phyloP scores from a whole-genome alignment of 1,140 invertebrate genomes.

The Zaprionus ghesquierei region DNA sequence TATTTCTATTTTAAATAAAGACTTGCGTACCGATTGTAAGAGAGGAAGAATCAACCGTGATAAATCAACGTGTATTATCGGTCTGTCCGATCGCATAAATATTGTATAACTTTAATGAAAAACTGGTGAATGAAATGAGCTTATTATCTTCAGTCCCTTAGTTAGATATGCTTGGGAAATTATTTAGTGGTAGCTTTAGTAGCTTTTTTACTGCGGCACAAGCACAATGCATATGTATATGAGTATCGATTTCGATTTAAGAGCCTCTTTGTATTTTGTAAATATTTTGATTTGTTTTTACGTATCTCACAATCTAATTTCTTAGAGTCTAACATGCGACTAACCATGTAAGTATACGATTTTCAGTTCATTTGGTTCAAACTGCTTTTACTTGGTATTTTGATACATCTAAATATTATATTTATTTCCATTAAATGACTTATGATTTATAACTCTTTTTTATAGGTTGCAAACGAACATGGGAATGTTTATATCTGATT shows the following conservation, averaged over 20 bases:
- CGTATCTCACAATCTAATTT: slow-evolving; percentile 65
- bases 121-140: slow-evolving; percentile 1
- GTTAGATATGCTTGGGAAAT: background rate
- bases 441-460: slow-evolving; percentile 33
- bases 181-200: slow-evolving; percentile 9
- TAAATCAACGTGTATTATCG: slow-evolving; percentile 5
- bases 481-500: slow-evolving; percentile 58
- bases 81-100: slow-evolving; percentile 40
- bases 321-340: slow-evolving; percentile 77
- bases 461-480: slow-evolving; percentile 54
- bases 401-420: background rate
- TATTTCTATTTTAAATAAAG: slow-evolving; percentile 6
- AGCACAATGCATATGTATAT: slow-evolving; percentile 33
- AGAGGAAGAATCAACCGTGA: slow-evolving; percentile 10
- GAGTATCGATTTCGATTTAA: slow-evolving; percentile 2
- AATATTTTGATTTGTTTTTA: slow-evolving; percentile 53
- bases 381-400: background rate
- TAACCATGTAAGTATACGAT: slow-evolving; percentile 77
- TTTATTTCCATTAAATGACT: background rate
- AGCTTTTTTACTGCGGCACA: slow-evolving; percentile 41
- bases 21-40: background rate
- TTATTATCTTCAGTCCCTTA: background rate
- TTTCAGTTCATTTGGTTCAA: slow-evolving; percentile 34
- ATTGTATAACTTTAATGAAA: background rate
- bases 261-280: slow-evolving; percentile 49